These are phyloP conservation scores for Actinia equina DNA, from an alignment of 64 coral and sea anemone genomes.

Conservation along the genomic window DNA sequence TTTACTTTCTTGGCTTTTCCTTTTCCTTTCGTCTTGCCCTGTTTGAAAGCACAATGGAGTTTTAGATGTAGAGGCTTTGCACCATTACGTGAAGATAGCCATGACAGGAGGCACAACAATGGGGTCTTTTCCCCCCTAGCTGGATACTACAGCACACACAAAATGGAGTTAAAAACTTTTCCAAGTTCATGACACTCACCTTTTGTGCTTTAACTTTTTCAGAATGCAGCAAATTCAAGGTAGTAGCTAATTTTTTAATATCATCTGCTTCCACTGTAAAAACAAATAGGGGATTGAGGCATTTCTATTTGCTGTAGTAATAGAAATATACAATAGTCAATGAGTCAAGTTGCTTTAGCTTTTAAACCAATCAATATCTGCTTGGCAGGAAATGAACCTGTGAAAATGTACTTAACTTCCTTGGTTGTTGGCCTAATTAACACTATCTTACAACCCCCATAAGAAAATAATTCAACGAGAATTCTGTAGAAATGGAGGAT, in stretches of 20 bases:
- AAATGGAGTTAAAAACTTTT: neutral
- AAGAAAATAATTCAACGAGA: no score
- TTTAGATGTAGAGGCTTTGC: neutral
- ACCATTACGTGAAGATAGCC: no score
- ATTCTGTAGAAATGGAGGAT: no score
- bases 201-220: conserved; percentile 36
- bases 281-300: neutral
- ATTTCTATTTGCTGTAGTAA: neutral
- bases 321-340: no score
- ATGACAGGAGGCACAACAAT: no score
- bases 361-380: no score
- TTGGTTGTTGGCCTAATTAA: no score
- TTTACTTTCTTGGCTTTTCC: conserved; percentile 5
- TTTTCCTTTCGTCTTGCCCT: conserved; percentile 17
- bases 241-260: conserved; percentile 23
- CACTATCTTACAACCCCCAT: no score
- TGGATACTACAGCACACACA: neutral
- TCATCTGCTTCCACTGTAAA: conserved; percentile 24
- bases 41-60: neutral
- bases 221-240: conserved; percentile 15
- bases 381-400: no score
- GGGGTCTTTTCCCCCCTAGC: no score
- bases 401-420: no score
- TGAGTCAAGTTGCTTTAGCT: no score
- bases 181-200: neutral